Evolutionary conservation across 2,797 vertebrate genomes (phyloP).

Genomic region (Staurois parvus): DNA sequence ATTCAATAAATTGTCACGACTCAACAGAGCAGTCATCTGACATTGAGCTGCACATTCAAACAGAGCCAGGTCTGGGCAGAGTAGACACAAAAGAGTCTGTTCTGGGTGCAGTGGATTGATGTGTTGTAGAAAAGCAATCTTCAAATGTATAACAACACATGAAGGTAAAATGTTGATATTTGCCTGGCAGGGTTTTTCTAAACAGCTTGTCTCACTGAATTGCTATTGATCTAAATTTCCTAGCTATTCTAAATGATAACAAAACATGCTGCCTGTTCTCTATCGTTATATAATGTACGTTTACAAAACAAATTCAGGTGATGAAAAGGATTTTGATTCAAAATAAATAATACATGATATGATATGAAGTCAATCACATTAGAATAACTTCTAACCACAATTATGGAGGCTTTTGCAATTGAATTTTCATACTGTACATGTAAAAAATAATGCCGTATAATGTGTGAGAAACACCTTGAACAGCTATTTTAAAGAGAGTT

Average conservation of each 20-base stretch:
- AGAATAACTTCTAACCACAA: too few species aligned
- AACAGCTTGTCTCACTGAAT: background rate
- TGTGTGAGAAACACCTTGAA: too few species aligned
- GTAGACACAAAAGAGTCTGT: slow-evolving; percentile 41
- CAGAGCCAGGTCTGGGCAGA: slow-evolving; percentile 12
- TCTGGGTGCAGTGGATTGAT: slow-evolving; percentile 39
- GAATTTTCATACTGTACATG: too few species aligned
- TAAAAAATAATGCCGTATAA: too few species aligned
- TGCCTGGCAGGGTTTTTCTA: background rate
- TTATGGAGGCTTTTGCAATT: too few species aligned
- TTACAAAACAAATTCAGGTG: too few species aligned
- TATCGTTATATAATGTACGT: too few species aligned
- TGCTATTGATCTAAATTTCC: background rate
- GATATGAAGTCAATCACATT: too few species aligned
- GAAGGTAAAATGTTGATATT: slow-evolving; percentile 4
- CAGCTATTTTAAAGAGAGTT: too few species aligned
- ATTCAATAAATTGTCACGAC: slow-evolving; percentile 26
- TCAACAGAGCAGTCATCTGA: slow-evolving; percentile 54
- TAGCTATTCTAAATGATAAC: background rate
- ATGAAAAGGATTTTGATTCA: too few species aligned
- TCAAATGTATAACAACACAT: slow-evolving; percentile 2
- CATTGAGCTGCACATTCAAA: slow-evolving; percentile 27
- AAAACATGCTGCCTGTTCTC: too few species aligned
- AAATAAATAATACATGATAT: too few species aligned
- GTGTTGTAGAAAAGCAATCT: slow-evolving; percentile 12